Percentiles rank a stretch among this genome's conserved stretches.
phyloP scores from a whole-genome alignment of 1,140 invertebrate species.

The Vanessa tameamea region DNA sequence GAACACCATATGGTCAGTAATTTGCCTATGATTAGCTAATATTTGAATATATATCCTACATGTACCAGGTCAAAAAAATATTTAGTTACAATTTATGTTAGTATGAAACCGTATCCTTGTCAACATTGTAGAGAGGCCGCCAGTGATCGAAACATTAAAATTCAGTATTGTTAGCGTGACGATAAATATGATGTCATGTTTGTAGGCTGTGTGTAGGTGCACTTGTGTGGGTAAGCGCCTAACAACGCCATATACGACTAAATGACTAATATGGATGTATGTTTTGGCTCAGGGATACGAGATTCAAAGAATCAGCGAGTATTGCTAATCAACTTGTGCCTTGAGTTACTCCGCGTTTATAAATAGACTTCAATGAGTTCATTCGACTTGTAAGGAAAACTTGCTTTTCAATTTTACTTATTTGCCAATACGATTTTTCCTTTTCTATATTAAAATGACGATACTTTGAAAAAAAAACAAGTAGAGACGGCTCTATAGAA shows the following conservation, averaged over 20 bases:
- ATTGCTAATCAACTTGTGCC: constrained; percentile 39
- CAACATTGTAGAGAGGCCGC: constrained; percentile 24
- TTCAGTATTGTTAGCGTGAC: constrained; percentile 53
- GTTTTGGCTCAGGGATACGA: constrained; percentile 56
- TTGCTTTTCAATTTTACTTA: no score
- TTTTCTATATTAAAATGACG: no score
- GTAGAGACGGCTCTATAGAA: no score
- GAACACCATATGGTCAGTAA: constrained; percentile 58
- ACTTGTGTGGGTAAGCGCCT: constrained; percentile 54
- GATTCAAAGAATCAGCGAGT: constrained; percentile 36
- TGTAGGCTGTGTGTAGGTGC: constrained; percentile 44
- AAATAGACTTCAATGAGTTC: neutral
- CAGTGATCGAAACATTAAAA: constrained; percentile 62
- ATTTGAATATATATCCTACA: neutral
- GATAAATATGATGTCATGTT: constrained; percentile 68
- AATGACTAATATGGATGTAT: constrained; percentile 62
- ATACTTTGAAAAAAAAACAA: no score
- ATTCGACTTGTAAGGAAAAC: neutral
- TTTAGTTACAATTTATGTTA: neutral
- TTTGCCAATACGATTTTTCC: no score
- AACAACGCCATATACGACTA: constrained; percentile 63
- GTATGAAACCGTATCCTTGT: constrained; percentile 33
- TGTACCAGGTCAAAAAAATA: neutral
- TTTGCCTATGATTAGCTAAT: constrained; percentile 14
- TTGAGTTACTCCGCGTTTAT: constrained; percentile 17